Conservation (phyloP, 2,113 vertebrate species). For the Lagenorhynchus albirostris region DNA sequence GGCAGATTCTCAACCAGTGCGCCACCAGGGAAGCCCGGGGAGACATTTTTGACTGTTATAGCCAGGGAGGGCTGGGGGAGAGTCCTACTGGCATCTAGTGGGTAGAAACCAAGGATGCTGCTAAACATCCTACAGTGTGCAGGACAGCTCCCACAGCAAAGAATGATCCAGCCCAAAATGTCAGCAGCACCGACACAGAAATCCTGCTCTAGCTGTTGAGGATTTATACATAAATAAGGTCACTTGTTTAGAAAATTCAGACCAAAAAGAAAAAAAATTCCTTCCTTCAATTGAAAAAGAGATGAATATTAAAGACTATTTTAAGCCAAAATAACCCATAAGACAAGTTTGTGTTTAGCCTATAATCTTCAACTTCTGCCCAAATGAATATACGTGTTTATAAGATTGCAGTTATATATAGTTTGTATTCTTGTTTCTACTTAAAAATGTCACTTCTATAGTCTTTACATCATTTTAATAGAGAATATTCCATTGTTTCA, state of each 20-base stretch:
- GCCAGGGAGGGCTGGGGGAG: background rate
- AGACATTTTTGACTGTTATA: background rate
- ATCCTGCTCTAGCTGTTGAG: background rate
- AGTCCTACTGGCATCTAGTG: background rate
- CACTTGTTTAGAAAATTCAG: background rate
- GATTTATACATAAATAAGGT: background rate
- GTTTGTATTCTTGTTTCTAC: background rate
- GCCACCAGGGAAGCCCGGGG: background rate
- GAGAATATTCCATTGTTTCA: background rate
- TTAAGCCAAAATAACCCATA: background rate
- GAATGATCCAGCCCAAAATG: background rate
- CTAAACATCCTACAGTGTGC: accelerated
- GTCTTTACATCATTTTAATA: background rate
- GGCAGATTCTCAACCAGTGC: no score
- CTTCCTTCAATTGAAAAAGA: background rate
- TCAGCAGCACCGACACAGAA: background rate
- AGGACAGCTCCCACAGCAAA: background rate
- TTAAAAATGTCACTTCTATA: background rate
- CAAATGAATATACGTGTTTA: background rate
- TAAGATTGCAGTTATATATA: background rate
- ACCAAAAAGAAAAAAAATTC: background rate
- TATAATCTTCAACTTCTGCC: background rate
- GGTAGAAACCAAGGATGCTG: background rate
- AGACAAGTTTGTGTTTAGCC: background rate
- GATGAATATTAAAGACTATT: background rate